These are phyloP conservation scores for Drosophila tanythrix DNA, from an alignment of 2,888 invertebrate species.

Conservation along the genomic window DNA sequence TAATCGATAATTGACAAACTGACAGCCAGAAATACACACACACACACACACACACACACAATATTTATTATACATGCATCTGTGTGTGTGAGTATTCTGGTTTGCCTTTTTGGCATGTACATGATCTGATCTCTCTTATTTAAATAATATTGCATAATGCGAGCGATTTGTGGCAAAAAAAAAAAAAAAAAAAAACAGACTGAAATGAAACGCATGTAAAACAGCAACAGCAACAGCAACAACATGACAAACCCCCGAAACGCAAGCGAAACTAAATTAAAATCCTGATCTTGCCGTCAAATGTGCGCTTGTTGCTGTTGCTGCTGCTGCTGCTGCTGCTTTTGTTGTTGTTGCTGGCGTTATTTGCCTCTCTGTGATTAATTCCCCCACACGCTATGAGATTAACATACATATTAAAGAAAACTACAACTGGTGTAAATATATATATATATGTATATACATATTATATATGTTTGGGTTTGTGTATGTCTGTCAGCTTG, in stretches of 20 bases:
- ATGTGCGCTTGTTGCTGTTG: slow-evolving; percentile 56
- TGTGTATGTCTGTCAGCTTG: slow-evolving; percentile 65
- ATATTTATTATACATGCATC: neutral
- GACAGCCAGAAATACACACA: neutral
- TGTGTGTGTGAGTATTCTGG: slow-evolving; percentile 37
- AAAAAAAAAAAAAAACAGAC: slow-evolving; percentile 52
- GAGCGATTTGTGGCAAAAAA: slow-evolving; percentile 56
- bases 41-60: neutral
- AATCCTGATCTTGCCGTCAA: slow-evolving; percentile 74
- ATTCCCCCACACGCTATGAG: slow-evolving; percentile 61
- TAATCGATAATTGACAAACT: slow-evolving; percentile 16
- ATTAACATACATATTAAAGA: slow-evolving; percentile 60
- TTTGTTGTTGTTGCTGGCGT: slow-evolving; percentile 20
- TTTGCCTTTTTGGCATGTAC: slow-evolving; percentile 40
- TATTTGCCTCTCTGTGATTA: slow-evolving; percentile 55
- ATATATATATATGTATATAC: slow-evolving; percentile 7
- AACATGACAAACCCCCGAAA: slow-evolving; percentile 34
- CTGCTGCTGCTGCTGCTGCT: slow-evolving; percentile 1
- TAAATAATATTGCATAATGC: slow-evolving; percentile 70
- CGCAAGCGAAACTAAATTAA: slow-evolving; percentile 62
- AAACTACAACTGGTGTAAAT: slow-evolving; percentile 16
- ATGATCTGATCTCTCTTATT: slow-evolving; percentile 53
- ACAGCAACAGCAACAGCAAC: slow-evolving; percentile 34
- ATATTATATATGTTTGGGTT: slow-evolving; percentile 10
- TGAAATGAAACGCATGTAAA: slow-evolving; percentile 63